Evolutionary conservation across 2,888 invertebrate genomes (phyloP).

Genomic region (Orthosia cruda): DNA sequence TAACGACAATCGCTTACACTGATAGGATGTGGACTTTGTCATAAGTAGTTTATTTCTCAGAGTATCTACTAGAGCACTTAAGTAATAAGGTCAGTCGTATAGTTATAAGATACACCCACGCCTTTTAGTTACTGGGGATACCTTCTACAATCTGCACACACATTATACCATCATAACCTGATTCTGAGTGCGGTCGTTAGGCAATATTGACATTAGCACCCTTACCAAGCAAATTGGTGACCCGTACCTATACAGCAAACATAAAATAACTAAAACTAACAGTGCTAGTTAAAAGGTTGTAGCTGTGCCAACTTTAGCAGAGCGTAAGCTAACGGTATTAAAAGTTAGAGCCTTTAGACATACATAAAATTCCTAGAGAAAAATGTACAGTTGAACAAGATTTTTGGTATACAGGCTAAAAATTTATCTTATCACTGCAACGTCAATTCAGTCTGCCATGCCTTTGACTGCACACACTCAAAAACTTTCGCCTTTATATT

Average conservation of each 20-base stretch:
- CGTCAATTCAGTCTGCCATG: neutral
- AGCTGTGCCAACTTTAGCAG: neutral
- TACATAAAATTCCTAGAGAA: neutral
- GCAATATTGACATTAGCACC: constrained; percentile 33
- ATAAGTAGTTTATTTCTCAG: no score
- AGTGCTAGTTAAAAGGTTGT: neutral
- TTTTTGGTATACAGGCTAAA: neutral
- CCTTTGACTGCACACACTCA: neutral
- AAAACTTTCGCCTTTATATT: no score
- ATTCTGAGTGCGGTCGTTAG: constrained; percentile 17
- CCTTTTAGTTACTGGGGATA: neutral
- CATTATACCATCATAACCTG: constrained; percentile 12
- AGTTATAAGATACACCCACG: constrained; percentile 10
- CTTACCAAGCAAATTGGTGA: constrained; percentile 14
- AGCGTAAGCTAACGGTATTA: constrained; percentile 8
- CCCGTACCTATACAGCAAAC: neutral
- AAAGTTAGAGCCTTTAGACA: constrained; percentile 1
- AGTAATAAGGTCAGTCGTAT: neutral
- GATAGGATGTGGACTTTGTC: neutral
- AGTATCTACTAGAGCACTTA: no score
- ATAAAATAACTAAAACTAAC: neutral
- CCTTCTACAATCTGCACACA: constrained; percentile 13
- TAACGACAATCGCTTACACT: neutral
- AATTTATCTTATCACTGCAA: neutral
- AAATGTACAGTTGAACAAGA: neutral